Percentiles rank a stretch among this genome's conserved stretches.
phyloP scores from a whole-genome alignment of 2,888 invertebrate species.

The Criorhina ranunculi region DNA sequence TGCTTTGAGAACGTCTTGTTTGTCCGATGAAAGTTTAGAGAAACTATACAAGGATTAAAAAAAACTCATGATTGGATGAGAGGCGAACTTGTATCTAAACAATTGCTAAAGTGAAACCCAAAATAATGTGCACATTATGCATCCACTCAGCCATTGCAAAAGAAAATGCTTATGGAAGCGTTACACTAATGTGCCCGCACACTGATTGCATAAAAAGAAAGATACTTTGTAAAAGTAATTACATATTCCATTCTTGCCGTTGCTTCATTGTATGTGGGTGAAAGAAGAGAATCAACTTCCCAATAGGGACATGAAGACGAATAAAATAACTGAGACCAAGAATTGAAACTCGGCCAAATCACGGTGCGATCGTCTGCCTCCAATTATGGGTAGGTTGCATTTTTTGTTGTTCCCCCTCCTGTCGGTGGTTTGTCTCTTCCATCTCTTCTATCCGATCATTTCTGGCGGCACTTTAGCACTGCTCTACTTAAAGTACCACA shows the following conservation, averaged over 20 bases:
- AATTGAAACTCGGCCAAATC: slow-evolving; percentile 66
- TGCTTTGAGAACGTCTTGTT: background rate
- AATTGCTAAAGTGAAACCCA: slow-evolving; percentile 35
- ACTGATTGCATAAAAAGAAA: slow-evolving; percentile 25
- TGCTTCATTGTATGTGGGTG: slow-evolving; percentile 33
- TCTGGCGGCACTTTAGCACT: slow-evolving; percentile 1
- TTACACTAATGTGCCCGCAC: slow-evolving; percentile 34
- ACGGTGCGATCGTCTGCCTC: slow-evolving; percentile 32
- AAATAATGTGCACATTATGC: slow-evolving; percentile 38
- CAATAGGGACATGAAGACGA: background rate
- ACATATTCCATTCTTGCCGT: slow-evolving; percentile 29
- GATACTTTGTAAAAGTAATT: slow-evolving; percentile 5
- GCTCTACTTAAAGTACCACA: slow-evolving; percentile 17
- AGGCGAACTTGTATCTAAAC: slow-evolving; percentile 37
- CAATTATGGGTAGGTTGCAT: slow-evolving; percentile 50
- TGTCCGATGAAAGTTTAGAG: background rate
- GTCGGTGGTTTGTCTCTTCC: background rate
- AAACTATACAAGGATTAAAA: background rate
- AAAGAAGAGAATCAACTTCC: slow-evolving; percentile 9
- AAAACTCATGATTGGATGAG: background rate
- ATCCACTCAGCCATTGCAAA: slow-evolving; percentile 18
- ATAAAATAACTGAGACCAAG: background rate
- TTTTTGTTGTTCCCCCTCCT: background rate
- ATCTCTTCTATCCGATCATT: background rate
- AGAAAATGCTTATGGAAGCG: slow-evolving; percentile 29